Evolutionary conservation across 1,140 invertebrate genomes (phyloP).

Genomic region (Dryas iulia): DNA sequence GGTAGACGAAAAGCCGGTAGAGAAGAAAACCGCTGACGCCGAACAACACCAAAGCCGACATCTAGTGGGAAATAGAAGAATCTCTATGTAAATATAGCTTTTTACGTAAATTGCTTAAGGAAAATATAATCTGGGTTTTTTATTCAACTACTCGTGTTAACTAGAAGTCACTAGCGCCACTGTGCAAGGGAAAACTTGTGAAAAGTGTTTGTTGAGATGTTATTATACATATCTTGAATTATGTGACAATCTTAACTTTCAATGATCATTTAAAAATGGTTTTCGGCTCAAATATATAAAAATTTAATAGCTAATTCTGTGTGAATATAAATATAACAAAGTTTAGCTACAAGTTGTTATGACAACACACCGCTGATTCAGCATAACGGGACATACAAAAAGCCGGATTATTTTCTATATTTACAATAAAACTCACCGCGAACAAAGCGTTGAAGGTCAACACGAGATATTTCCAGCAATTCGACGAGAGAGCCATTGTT

Average conservation of each 20-base stretch:
- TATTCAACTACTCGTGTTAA: background rate
- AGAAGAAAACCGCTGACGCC: slow-evolving; percentile 75
- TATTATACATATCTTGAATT: background rate
- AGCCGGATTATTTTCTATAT: slow-evolving; percentile 33
- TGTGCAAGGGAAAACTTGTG: slow-evolving; percentile 24
- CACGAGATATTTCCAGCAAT: slow-evolving; percentile 78
- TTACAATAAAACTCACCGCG: slow-evolving; percentile 62
- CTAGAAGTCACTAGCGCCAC: slow-evolving; percentile 41
- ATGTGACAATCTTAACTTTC: background rate
- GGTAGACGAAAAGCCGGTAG: slow-evolving; percentile 77
- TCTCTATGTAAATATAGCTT: slow-evolving; percentile 15
- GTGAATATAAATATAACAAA: background rate
- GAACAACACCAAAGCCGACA: slow-evolving; percentile 78
- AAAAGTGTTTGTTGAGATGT: background rate
- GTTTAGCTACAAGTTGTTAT: slow-evolving; percentile 55
- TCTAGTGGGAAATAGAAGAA: slow-evolving; percentile 61
- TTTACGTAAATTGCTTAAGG: background rate
- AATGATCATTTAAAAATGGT: background rate
- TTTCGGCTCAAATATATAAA: background rate
- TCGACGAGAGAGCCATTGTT: slow-evolving; percentile 73
- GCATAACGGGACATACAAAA: slow-evolving; percentile 45
- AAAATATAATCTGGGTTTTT: background rate
- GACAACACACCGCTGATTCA: slow-evolving; percentile 61
- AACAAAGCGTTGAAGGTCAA: slow-evolving; percentile 74
- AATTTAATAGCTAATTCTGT: background rate